Base-by-base conservation (phyloP, 2,797 vertebrate genomes). In the Eulemur mongoz region DNA sequence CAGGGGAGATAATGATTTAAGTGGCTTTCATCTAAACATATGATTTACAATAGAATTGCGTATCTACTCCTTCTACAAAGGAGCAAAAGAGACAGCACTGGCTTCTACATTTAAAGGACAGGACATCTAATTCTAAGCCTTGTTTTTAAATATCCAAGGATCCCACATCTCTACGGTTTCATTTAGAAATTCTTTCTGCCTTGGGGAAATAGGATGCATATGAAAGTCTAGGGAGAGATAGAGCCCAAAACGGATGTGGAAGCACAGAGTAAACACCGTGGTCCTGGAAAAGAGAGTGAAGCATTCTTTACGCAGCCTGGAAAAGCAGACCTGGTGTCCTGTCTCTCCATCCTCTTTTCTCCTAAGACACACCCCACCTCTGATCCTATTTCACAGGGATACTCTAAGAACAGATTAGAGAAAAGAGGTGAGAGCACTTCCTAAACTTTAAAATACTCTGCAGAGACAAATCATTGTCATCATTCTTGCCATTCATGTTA, bases 1-100 rank as follows among this genome's bases (percentile, higher is more conserved):
- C 80, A 63, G 87, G 87, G 43, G 88, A 94, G 95, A 95, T 89
- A 93, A 94, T 57, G 95, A 93, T 78, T 86, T 91, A 80, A 97
- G 90, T 50, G 59, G 54, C 89, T 97, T 95, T 93, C 65, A 96
- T 96, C 89, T 93, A 93, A 80, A 70, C 61, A 25, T 69, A 67
- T 3, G 10, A 61, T 95, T 67, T 50, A 89, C 69, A 92, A 63
- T 63, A 30, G 82, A 85, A 93, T 69, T 9, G 48, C 25, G 15
- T n/a, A 73, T 79, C 76, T 27, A 76, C 59, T 89, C 40, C 52
- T 91, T 82, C 57, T 38, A 22, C 14, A 70, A 54, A 88, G 54
- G 52, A 57, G 48, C 61, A 82, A 88, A 84, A 63, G 15, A 79
- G 73, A 30, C 38, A 92, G 17, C 48, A n/a, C 32, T 83, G 7